phyloP scores from a whole-genome alignment of 2,797 vertebrate genomes.

The Parauchenoglanis ngamensis region DNA sequence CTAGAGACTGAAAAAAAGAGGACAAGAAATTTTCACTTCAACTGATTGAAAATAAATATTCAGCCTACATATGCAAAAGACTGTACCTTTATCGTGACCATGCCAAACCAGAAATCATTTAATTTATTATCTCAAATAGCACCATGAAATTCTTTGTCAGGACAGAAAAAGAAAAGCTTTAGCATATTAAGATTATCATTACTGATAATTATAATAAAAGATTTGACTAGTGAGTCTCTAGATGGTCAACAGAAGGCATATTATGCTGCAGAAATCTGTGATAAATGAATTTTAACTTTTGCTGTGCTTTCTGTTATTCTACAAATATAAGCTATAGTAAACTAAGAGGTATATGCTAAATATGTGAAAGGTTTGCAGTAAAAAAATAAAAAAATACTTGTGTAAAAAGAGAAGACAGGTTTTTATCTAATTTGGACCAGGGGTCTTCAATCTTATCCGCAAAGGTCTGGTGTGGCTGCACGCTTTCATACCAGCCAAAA shows the following conservation, averaged over 20 bases:
- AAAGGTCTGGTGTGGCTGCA: background rate
- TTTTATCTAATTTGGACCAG: background rate
- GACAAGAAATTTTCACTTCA: constrained; percentile 24
- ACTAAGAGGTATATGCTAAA: too few species aligned
- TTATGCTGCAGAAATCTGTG: background rate
- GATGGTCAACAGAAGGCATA: background rate
- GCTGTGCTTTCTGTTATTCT: background rate
- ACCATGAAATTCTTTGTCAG: background rate
- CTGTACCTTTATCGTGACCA: background rate
- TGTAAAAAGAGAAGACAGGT: background rate
- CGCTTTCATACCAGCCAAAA: background rate
- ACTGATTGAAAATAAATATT: background rate
- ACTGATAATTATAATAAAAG: background rate
- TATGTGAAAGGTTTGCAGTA: background rate
- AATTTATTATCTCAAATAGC: background rate
- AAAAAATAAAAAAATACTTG: background rate
- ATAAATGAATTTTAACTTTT: background rate
- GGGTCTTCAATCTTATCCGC: background rate
- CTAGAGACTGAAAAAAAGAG: constrained; percentile 72
- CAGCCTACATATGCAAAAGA: background rate
- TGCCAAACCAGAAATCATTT: background rate
- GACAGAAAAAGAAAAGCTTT: background rate
- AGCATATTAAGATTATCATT: background rate
- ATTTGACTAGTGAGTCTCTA: background rate
- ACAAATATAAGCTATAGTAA: background rate